phyloP scores from a whole-genome alignment of 2,888 invertebrate species.

The Ypsolopha sequella region DNA sequence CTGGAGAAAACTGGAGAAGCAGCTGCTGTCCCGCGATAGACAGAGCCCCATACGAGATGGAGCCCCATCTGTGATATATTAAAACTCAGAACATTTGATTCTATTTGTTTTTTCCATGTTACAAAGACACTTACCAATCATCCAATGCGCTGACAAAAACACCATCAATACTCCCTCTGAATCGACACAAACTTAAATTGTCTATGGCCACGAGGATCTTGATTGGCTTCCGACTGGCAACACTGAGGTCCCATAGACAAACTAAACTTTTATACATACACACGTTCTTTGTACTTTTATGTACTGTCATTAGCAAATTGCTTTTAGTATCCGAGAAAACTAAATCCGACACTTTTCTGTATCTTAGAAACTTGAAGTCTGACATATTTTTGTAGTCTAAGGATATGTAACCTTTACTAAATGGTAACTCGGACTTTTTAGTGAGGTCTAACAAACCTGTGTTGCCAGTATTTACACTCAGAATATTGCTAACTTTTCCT shows the following conservation, averaged over 20 bases:
- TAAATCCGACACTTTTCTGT: conserved; percentile 29
- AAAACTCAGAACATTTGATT: too few species aligned
- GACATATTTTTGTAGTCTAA: conserved; percentile 26
- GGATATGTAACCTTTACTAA: conserved; percentile 41
- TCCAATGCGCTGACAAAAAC: conserved; percentile 46
- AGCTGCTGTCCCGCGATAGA: too few species aligned
- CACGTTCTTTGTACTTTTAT: conserved; percentile 18
- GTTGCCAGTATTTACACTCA: conserved; percentile 34
- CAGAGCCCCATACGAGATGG: too few species aligned
- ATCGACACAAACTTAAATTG: conserved; percentile 34
- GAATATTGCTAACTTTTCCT: conserved; percentile 32
- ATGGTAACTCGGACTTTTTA: conserved; percentile 33
- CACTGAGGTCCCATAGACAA: conserved; percentile 52
- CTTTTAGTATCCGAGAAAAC: conserved; percentile 39
- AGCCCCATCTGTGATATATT: too few species aligned
- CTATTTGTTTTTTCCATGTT: not conserved
- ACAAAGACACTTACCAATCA: conserved; percentile 38
- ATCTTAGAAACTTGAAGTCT: conserved; percentile 23
- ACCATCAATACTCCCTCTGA: conserved; percentile 41
- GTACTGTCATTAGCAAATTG: conserved; percentile 43
- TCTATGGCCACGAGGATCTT: conserved; percentile 47
- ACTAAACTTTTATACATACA: conserved; percentile 26
- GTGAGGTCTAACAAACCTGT: conserved; percentile 24
- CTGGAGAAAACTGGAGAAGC: too few species aligned
- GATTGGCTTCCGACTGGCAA: conserved; percentile 34